A percentile compares a stretch with the other conserved stretches of the same genome.
Evolutionary conservation across 2,113 vertebrate species (phyloP).

Genomic region (Raphicerus campestris): DNA sequence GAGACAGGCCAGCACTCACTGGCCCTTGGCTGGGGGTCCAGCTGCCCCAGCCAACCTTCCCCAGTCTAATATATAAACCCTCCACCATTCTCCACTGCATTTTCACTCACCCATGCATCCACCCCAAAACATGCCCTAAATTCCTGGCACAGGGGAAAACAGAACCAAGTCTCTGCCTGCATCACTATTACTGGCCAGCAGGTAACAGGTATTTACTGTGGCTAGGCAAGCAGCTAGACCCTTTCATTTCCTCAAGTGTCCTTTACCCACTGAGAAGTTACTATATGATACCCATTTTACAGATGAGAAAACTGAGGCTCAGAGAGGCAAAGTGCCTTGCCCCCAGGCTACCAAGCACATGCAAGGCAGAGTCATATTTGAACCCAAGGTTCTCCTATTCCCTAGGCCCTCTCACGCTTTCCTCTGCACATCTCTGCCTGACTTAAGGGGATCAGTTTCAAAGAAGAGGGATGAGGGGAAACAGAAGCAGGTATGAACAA

Average conservation of each 20-base stretch:
- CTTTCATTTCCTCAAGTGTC: neutral
- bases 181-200: neutral
- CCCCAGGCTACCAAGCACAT: neutral
- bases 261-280: neutral
- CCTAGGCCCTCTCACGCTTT: neutral
- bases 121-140: neutral
- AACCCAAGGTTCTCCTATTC: neutral
- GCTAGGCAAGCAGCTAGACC: neutral
- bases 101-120: neutral
- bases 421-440: neutral
- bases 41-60: neutral
- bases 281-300: neutral
- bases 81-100: neutral
- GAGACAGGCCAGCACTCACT: neutral
- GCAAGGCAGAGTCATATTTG: neutral
- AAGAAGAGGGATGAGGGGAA: neutral
- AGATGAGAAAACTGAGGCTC: neutral
- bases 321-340: neutral
- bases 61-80: neutral
- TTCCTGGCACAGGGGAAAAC: neutral
- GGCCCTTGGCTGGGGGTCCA: rapidly evolving
- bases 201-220: neutral
- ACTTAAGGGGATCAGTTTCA: neutral
- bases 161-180: neutral
- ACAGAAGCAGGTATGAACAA: neutral